Evolutionary conservation across 1,140 invertebrate genomes (phyloP).

Genomic region (Cryptotermes secundus): DNA sequence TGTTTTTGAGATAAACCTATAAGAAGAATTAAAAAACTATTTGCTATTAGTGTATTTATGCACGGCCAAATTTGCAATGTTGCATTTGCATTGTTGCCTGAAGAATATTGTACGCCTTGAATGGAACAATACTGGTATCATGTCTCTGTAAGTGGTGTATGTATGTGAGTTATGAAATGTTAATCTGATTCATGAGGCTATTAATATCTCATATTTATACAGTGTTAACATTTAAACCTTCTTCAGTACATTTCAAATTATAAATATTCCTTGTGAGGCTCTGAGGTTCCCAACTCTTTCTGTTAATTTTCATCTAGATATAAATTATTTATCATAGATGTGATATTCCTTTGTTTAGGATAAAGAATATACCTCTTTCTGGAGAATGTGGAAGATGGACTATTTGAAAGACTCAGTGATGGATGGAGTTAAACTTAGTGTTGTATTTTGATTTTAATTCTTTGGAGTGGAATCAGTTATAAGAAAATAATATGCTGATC

Average conservation of each 20-base stretch:
- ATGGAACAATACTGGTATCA: slow-evolving; percentile 12
- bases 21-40: background rate
- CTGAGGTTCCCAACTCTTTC: background rate
- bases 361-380: too few species aligned
- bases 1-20: background rate
- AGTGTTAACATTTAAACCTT: background rate
- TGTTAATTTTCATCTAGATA: background rate
- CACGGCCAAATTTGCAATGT: slow-evolving; percentile 4
- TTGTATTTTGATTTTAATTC: too few species aligned
- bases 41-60: slow-evolving; percentile 4
- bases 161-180: slow-evolving; percentile 13
- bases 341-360: too few species aligned
- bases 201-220: background rate
- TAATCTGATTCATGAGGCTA: background rate
- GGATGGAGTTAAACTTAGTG: too few species aligned
- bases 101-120: slow-evolving; percentile 17
- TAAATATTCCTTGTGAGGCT: background rate
- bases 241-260: background rate
- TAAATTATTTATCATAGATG: background rate
- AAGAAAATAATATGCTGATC: too few species aligned
- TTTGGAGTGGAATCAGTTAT: too few species aligned
- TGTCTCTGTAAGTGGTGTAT: slow-evolving; percentile 11
- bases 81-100: slow-evolving; percentile 6
- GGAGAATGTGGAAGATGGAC: too few species aligned
- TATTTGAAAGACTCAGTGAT: too few species aligned